Conservation (phyloP, 2,797 vertebrate genomes). For the Craterocephalus amniculus region DNA sequence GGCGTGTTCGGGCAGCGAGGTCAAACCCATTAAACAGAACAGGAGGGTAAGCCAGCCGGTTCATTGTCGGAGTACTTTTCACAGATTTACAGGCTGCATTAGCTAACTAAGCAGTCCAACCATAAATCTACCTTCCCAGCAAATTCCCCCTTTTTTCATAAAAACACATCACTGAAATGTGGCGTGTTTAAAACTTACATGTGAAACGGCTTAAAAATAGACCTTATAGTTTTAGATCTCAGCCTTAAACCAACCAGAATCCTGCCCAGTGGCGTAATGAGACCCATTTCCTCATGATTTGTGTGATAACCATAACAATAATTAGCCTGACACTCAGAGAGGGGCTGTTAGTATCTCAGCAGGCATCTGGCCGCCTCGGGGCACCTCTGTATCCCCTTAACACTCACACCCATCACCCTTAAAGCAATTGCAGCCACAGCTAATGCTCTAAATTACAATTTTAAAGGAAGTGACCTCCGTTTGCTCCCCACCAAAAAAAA, state of each 20-base stretch:
- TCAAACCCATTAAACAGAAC: slow-evolving; percentile 73
- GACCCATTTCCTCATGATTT: slow-evolving; percentile 53
- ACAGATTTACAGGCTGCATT: slow-evolving; percentile 66
- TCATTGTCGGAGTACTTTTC: slow-evolving; percentile 54
- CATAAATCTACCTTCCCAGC: slow-evolving; percentile 29
- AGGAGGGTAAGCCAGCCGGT: slow-evolving; percentile 38
- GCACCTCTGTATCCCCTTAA: slow-evolving; percentile 20
- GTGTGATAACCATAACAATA: slow-evolving; percentile 55
- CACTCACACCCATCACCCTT: slow-evolving; percentile 8
- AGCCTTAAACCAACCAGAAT: neutral
- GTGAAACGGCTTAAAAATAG: neutral
- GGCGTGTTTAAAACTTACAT: neutral
- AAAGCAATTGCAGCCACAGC: neutral
- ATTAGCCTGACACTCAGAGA: slow-evolving; percentile 45
- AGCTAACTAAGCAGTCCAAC: slow-evolving; percentile 38
- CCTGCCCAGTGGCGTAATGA: slow-evolving; percentile 15
- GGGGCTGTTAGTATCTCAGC: slow-evolving; percentile 51
- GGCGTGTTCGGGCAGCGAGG: slow-evolving; percentile 66
- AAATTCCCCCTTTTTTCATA: neutral
- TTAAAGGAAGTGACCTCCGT: neutral
- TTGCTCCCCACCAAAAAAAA: neutral
- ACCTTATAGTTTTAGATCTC: slow-evolving; percentile 7
- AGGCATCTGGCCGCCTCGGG: slow-evolving; percentile 44
- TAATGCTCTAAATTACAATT: neutral
- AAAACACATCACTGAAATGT: slow-evolving; percentile 5